Evolutionary conservation across 2,113 vertebrate genomes (phyloP).

Genomic region (Morone saxatilis): DNA sequence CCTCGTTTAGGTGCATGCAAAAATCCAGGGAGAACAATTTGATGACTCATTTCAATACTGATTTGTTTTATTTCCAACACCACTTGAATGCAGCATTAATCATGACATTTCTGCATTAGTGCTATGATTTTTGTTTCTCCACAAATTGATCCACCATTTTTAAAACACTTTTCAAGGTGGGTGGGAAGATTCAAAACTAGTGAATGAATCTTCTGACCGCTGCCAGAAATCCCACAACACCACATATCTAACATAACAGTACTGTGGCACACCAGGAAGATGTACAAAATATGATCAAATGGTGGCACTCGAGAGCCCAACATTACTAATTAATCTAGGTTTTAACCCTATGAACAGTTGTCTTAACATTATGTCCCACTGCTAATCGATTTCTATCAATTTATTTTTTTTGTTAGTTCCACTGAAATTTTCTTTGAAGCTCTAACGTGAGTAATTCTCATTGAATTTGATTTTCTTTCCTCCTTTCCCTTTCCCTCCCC

Average conservation of each 20-base stretch:
- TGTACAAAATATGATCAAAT: background rate
- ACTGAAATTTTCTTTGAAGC: background rate
- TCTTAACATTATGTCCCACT: background rate
- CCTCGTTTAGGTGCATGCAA: background rate
- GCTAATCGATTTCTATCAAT: background rate
- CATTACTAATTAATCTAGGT: background rate
- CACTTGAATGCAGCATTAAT: background rate
- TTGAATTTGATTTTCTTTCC: constrained; percentile 1
- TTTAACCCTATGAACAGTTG: background rate
- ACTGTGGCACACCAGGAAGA: background rate
- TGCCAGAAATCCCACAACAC: background rate
- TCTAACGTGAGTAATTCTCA: constrained; percentile 2
- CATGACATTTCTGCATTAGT: background rate
- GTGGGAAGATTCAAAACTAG: background rate
- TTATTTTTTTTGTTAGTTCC: background rate
- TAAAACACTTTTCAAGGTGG: background rate
- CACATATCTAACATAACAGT: background rate
- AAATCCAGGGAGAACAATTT: background rate
- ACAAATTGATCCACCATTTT: background rate
- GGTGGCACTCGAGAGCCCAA: background rate
- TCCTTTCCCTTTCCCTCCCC: background rate
- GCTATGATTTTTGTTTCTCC: background rate
- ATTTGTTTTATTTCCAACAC: background rate
- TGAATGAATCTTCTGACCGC: background rate
- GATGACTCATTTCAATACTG: background rate